phyloP scores from a whole-genome alignment of 2,888 invertebrate species.

The Hymenopus coronatus region DNA sequence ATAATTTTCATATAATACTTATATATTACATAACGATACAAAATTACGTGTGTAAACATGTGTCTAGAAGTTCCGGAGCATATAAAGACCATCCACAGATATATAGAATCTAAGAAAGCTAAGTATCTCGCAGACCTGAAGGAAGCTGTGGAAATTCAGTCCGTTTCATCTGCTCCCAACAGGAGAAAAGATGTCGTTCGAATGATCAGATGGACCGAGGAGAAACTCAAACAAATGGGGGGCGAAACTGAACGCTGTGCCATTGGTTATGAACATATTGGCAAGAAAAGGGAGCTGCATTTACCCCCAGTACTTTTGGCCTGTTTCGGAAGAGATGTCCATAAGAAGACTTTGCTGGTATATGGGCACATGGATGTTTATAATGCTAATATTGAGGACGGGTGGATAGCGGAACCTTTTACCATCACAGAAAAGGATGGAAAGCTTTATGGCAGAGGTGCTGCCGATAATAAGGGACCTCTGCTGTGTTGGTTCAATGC shows the following conservation, averaged over 20 bases:
- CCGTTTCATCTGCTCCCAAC: slow-evolving; percentile 56
- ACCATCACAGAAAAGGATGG: slow-evolving; percentile 54
- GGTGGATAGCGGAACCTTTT: slow-evolving; percentile 61
- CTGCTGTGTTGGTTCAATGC: slow-evolving; percentile 58
- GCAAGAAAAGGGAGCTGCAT: slow-evolving; percentile 44
- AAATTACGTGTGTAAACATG: neutral
- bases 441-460: slow-evolving; percentile 57
- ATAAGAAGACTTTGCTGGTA: slow-evolving; percentile 56
- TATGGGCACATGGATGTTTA: slow-evolving; percentile 64
- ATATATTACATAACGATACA: too few relatives aligned
- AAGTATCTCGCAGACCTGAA: slow-evolving; percentile 50
- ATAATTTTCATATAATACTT: too few relatives aligned
- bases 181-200: slow-evolving; percentile 49
- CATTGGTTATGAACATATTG: slow-evolving; percentile 48
- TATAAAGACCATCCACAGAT: slow-evolving; percentile 41
- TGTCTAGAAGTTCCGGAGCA: neutral
- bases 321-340: slow-evolving; percentile 50
- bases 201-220: slow-evolving; percentile 52
- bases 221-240: slow-evolving; percentile 43
- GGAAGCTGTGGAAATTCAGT: slow-evolving; percentile 57
- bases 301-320: slow-evolving; percentile 51
- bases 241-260: slow-evolving; percentile 46
- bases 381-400: slow-evolving; percentile 52
- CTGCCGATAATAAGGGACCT: slow-evolving; percentile 60
- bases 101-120: slow-evolving; percentile 51